These are phyloP conservation scores for Cephus nigrinus DNA, from an alignment of 2,888 invertebrate species.

Conservation along the genomic window DNA sequence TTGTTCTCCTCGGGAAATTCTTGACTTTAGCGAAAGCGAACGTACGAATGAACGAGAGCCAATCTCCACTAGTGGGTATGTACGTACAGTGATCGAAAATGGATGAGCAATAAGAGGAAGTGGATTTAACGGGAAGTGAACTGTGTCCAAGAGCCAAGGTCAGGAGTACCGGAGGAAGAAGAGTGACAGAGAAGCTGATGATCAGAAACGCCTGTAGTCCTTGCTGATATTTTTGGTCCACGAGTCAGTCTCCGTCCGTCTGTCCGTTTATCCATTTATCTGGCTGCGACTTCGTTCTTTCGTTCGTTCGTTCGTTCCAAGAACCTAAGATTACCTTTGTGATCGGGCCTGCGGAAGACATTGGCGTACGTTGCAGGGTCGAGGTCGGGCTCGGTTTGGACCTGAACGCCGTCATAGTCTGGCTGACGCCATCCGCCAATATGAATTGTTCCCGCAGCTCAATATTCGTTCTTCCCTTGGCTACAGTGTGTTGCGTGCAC, in stretches of 20 bases:
- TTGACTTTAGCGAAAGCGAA: neutral
- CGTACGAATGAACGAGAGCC: neutral
- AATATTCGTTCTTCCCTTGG: constrained; percentile 99
- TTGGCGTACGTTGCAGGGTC: constrained; percentile 72
- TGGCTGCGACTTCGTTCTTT: neutral
- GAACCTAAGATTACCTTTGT: constrained; percentile 80
- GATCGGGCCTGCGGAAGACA: constrained; percentile 87
- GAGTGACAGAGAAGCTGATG: neutral
- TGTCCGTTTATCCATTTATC: neutral
- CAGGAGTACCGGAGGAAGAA: neutral
- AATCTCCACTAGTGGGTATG: neutral
- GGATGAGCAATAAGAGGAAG: neutral
- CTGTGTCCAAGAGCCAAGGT: neutral
- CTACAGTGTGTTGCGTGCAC: constrained; percentile 74
- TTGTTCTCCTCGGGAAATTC: neutral
- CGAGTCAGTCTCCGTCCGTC: neutral
- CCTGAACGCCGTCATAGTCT: constrained; percentile 99
- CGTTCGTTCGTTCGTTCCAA: neutral
- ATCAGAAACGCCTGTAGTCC: neutral
- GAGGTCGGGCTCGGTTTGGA: constrained; percentile 91
- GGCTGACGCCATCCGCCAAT: constrained; percentile 97
- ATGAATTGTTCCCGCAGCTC: constrained; percentile 99
- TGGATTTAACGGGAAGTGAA: neutral
- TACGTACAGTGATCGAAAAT: neutral
- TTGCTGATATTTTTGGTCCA: neutral